Conservation (phyloP, 2,888 invertebrate species). For the Ochlodes sylvanus region DNA sequence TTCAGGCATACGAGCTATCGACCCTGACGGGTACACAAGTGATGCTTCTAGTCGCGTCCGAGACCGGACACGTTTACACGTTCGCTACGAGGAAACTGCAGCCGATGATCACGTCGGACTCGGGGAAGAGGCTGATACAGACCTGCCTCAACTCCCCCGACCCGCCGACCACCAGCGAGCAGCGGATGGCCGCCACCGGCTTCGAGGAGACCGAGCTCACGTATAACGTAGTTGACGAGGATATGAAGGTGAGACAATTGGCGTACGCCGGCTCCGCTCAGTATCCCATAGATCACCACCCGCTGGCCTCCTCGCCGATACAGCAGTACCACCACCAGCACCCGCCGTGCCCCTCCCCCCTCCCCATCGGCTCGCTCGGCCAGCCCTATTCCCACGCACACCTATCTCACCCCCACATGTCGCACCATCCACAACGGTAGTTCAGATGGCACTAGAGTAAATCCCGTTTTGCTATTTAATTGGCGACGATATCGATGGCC, state of each 20-base stretch:
- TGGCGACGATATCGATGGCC: constrained; percentile 49
- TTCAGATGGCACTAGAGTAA: constrained; percentile 67
- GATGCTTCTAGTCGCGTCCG: constrained; percentile 99
- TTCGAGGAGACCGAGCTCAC: constrained; percentile 99
- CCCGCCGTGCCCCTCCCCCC: constrained; percentile 90
- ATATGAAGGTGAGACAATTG: constrained; percentile 98
- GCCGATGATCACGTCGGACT: constrained; percentile 99
- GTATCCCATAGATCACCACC: constrained; percentile 88
- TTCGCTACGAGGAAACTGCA: constrained; percentile 99
- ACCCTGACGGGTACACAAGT: constrained; percentile 99
- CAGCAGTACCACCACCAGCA: constrained; percentile 90
- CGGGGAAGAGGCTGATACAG: constrained; percentile 98
- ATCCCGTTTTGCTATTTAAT: constrained; percentile 52
- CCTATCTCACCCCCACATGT: constrained; percentile 89
- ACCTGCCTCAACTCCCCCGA: constrained; percentile 99
- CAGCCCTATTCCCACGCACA: constrained; percentile 83
- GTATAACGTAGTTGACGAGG: constrained; percentile 97
- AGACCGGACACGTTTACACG: constrained; percentile 99
- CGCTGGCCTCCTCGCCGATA: constrained; percentile 86
- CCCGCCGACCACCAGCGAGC: constrained; percentile 93
- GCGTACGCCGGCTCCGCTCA: constrained; percentile 92
- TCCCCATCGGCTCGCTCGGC: constrained; percentile 85
- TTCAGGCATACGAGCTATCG: constrained; percentile 99
- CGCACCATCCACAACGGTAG: constrained; percentile 94
- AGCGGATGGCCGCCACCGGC: constrained; percentile 98